phyloP scores from a whole-genome alignment of 2,113 vertebrate species.

The Bucco capensis region DNA sequence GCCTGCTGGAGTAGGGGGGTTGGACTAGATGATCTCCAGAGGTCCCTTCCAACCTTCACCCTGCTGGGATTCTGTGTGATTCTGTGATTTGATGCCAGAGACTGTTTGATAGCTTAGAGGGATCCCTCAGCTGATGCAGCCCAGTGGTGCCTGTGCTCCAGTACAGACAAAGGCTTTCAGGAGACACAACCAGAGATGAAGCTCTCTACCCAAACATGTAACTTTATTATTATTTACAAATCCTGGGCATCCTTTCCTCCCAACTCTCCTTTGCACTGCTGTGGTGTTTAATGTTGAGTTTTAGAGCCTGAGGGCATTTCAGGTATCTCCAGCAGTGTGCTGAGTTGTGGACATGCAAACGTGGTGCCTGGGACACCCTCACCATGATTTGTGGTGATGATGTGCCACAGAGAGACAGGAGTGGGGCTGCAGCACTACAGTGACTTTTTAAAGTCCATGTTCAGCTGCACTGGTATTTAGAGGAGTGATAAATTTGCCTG shows the following conservation, averaged over 20 bases:
- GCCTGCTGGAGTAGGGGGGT: too few relatives aligned
- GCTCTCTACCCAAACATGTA: background rate
- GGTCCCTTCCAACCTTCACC: too few relatives aligned
- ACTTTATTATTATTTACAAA: background rate
- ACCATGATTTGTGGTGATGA: background rate
- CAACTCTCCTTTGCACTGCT: background rate
- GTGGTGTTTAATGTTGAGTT: background rate
- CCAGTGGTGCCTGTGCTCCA: background rate
- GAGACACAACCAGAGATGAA: background rate
- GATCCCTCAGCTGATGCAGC: background rate
- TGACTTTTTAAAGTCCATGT: constrained; percentile 19
- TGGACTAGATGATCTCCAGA: too few relatives aligned
- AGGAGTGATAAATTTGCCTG: constrained; percentile 16
- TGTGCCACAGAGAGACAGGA: background rate
- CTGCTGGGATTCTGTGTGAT: too few relatives aligned
- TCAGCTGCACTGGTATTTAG: constrained; percentile 3
- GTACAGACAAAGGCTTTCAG: background rate
- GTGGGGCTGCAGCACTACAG: background rate
- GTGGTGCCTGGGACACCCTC: background rate
- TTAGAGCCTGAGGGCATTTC: background rate
- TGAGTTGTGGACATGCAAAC: background rate
- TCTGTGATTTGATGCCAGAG: background rate
- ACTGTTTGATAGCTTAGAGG: background rate
- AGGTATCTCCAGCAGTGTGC: background rate
- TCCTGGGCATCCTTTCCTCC: background rate